Percentiles rank a stretch among this genome's conserved stretches.
These are phyloP conservation scores for Caenorhabditis sp. DNA, from an alignment of 2,888 invertebrate species.

Conservation along the genomic window DNA sequence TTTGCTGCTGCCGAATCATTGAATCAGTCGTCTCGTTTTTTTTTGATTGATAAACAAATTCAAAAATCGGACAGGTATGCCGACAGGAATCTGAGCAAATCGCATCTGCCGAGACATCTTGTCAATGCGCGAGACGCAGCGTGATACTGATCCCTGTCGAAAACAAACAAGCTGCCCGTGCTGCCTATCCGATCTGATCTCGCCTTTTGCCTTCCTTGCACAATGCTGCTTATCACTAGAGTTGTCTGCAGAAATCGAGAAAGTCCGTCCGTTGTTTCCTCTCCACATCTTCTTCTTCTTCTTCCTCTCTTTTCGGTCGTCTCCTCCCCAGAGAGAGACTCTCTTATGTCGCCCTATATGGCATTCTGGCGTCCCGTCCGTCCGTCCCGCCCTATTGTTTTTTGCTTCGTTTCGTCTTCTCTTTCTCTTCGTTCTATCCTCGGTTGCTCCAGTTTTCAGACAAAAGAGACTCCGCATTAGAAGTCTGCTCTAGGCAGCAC, in stretches of 20 bases:
- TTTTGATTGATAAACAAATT: conserved; percentile 59
- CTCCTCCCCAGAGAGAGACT: conserved; percentile 33
- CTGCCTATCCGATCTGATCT: conserved; percentile 23
- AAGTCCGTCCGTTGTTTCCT: conserved; percentile 12
- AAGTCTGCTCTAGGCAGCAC: conserved; percentile 59
- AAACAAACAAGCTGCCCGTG: conserved; percentile 55
- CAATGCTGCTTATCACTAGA: conserved; percentile 16
- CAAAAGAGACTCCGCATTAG: conserved; percentile 54
- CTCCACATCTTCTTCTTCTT: conserved; percentile 7
- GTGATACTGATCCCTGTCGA: conserved; percentile 53
- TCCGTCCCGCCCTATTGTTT: conserved; percentile 43
- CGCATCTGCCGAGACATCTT: conserved; percentile 35
- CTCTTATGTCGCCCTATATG: conserved; percentile 48
- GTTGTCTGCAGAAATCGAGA: conserved; percentile 20
- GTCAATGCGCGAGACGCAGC: conserved; percentile 22
- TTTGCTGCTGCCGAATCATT: conserved; percentile 23
- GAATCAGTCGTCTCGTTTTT: conserved; percentile 17
- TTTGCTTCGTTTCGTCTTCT: conserved; percentile 27
- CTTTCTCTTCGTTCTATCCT: conserved; percentile 20
- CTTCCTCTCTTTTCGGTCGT: conserved; percentile 11
- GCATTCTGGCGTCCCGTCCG: conserved; percentile 48
- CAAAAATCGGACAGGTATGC: conserved; percentile 50
- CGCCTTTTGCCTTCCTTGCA: conserved; percentile 24
- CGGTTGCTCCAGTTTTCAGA: conserved; percentile 58
- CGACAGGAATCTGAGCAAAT: conserved; percentile 58